A percentile compares a stretch with the other conserved stretches of the same genome.
phyloP scores from a whole-genome alignment of 1,140 invertebrate genomes.

The Probaryconus sp. region DNA sequence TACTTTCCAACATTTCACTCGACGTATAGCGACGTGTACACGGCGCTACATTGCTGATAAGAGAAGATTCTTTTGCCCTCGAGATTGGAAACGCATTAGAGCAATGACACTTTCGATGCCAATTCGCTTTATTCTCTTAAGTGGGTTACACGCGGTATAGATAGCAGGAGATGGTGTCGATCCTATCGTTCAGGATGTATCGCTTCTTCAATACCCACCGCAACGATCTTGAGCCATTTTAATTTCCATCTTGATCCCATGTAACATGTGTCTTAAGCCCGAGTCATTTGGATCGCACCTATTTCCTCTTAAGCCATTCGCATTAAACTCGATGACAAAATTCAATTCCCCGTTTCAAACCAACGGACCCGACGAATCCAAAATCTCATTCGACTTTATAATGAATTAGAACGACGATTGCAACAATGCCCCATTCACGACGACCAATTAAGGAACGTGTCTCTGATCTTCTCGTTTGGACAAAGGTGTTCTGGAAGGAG shows the following conservation, averaged over 20 bases:
- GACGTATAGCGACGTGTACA: neutral
- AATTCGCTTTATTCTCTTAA: conserved; percentile 58
- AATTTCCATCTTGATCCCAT: conserved; percentile 40
- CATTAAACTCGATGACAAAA: conserved; percentile 12
- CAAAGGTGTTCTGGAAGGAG: too few species aligned
- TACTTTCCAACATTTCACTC: neutral
- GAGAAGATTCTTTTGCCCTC: neutral
- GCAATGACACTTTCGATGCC: conserved; percentile 41
- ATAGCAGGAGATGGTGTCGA: neutral
- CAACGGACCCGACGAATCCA: neutral
- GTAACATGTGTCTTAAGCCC: conserved; percentile 27
- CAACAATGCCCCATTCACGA: too few species aligned
- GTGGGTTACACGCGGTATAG: conserved; percentile 48
- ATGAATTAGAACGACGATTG: neutral
- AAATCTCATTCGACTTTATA: neutral
- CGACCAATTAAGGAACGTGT: too few species aligned
- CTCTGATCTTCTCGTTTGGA: too few species aligned
- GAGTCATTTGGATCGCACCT: conserved; percentile 16
- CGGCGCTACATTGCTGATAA: too few species aligned
- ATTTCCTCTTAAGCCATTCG: too few species aligned
- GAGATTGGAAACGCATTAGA: conserved; percentile 7
- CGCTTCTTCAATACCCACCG: conserved; percentile 34
- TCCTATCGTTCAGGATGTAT: conserved; percentile 34
- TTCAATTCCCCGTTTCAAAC: neutral
- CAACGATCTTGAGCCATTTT: conserved; percentile 41